phyloP scores from a whole-genome alignment of 2,888 invertebrate genomes.

The Dolichomitus sp. region DNA sequence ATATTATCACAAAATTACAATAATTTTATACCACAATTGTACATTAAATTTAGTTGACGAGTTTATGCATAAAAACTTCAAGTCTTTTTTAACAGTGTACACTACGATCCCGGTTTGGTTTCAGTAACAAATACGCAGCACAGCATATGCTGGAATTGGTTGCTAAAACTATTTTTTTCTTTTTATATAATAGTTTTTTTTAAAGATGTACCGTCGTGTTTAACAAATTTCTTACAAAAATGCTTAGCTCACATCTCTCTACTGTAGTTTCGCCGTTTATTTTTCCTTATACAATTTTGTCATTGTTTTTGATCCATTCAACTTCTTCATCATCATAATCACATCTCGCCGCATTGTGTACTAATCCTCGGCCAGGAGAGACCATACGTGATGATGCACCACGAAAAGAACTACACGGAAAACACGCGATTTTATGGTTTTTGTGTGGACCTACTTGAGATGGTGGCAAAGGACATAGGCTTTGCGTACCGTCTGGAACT shows the following conservation, averaged over 20 bases:
- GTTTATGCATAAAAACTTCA: no score
- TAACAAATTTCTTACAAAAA: not conserved
- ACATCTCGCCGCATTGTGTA: constrained; percentile 36
- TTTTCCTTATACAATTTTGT: constrained; percentile 30
- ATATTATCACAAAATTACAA: no score
- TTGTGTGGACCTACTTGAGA: constrained; percentile 92
- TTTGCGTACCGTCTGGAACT: constrained; percentile 91
- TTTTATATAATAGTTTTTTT: constrained; percentile 29
- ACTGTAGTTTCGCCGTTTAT: not conserved
- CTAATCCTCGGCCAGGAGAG: constrained; percentile 87
- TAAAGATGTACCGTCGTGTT: not conserved
- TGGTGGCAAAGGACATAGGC: constrained; percentile 90
- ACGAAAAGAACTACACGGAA: constrained; percentile 90
- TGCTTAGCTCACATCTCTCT: not conserved
- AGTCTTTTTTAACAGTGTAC: no score
- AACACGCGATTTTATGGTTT: constrained; percentile 93
- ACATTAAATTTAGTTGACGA: no score
- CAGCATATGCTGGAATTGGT: no score
- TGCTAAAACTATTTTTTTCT: no score
- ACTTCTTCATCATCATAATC: constrained; percentile 22
- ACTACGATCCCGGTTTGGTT: no score
- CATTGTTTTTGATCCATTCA: constrained; percentile 50
- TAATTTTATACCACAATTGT: no score
- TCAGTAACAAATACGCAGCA: no score
- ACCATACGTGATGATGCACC: constrained; percentile 92